These are phyloP conservation scores for Heliconius himera DNA, from an alignment of 1,140 invertebrate species.

Conservation along the genomic window DNA sequence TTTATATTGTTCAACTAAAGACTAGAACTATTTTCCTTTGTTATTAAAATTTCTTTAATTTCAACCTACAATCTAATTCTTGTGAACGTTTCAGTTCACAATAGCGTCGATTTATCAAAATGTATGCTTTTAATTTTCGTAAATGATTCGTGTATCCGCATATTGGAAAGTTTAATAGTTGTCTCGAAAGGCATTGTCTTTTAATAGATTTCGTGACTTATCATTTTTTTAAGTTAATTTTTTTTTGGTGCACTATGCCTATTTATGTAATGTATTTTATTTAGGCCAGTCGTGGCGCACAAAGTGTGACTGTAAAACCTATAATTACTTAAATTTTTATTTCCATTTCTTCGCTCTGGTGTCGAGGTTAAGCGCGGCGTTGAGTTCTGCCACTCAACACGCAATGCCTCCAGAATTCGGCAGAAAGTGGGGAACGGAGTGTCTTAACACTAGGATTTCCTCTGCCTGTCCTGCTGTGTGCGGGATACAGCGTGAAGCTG, in stretches of 20 bases:
- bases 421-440: too few species aligned
- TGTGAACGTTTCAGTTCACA: neutral
- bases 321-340: too few species aligned
- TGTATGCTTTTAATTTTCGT: neutral
- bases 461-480: too few species aligned
- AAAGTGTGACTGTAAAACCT: too few species aligned
- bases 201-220: neutral
- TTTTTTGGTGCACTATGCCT: neutral
- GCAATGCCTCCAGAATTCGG: too few species aligned
- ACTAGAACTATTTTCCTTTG: neutral
- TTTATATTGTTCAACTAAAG: neutral
- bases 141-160: neutral
- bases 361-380: too few species aligned
- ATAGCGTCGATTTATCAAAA: conserved; percentile 3
- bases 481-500: too few species aligned
- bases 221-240: neutral
- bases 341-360: too few species aligned
- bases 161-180: neutral
- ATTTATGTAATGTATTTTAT: too few species aligned
- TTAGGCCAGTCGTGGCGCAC: too few species aligned
- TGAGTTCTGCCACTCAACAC: too few species aligned
- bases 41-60: neutral
- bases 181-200: neutral
- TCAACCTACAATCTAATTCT: neutral
- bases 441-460: too few species aligned